These are phyloP conservation scores for Temnopleurus reevesii DNA, from an alignment of 53 echinoderm and acorn worm genomes.

Conservation along the genomic window DNA sequence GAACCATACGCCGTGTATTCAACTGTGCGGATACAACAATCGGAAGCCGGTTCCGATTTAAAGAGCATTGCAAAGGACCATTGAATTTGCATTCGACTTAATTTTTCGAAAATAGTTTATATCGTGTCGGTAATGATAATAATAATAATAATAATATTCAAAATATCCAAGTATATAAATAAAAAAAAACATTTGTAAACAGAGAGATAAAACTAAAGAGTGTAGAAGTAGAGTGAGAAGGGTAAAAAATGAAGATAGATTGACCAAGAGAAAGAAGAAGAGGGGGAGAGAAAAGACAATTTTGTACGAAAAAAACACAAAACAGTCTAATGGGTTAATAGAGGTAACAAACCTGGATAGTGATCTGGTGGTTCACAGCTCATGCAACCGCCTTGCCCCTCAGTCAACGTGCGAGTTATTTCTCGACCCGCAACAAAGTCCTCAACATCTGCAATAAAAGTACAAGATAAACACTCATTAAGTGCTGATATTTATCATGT, in stretches of 20 bases:
- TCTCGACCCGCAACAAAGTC: background rate
- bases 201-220: too few species aligned
- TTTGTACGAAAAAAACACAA: too few species aligned
- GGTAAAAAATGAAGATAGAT: background rate
- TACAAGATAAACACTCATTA: background rate
- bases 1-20: too few species aligned
- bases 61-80: too few species aligned
- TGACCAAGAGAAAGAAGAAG: too few species aligned
- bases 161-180: too few species aligned
- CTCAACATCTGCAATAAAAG: constrained; percentile 39
- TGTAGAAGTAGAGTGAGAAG: background rate
- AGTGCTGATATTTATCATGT: too few species aligned
- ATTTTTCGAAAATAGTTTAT: too few species aligned
- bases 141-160: background rate
- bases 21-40: background rate
- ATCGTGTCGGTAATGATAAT: too few species aligned
- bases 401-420: background rate
- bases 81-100: too few species aligned
- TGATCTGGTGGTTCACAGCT: constrained; percentile 28
- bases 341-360: constrained; percentile 21
- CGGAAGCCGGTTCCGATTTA: too few species aligned
- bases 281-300: background rate
- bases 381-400: background rate
- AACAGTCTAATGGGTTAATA: background rate
- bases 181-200: too few species aligned